Base-by-base conservation (phyloP, 2,113 vertebrate genomes). In the Xenotilapia leptura region DNA sequence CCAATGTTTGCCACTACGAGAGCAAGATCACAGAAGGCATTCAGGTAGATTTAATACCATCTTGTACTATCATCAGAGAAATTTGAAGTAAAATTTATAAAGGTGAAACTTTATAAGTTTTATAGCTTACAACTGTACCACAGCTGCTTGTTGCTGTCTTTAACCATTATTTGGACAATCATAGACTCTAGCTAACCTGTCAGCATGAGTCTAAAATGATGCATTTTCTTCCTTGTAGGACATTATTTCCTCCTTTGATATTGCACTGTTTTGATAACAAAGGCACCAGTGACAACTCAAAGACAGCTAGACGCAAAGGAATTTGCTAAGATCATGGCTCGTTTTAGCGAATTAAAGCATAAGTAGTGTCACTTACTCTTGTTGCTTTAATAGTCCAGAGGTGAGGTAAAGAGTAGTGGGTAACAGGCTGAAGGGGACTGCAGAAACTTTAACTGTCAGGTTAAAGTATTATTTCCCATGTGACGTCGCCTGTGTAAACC, bases 1-100 rank as follows among this genome's bases (percentile, higher is more conserved):
- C 98, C 96, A 33, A 97, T 73, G 13, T 33, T 87, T 54, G 94
- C 96, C 96, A 96, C 96, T 96, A 88, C 40, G 75, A 86, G 19
- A 45, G 26, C 79, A 83, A 89, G 7, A 3, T 45, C 17, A 85
- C 77, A 79, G 26, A 31, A 77, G 26, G 17, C 17, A 36, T n/a
- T 47, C 6, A 9, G n/a, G 40, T 26, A 49, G 15, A 56, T 23
- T 47, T 31, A 14, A 47, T 65, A 23, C 45, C 15, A 79, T n/a
- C 3, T 26, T 47, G 7, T 13, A 56, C n/a, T 8, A 36, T 40
- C 68, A 23, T 15, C n/a, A 26, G 53, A 56, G 15, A 79, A 26
- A 53, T 36, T 2, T 40, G n/a, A 9, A 11, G 62, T 81, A 42
- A 70, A 23, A n/a, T 9, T 36, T 70, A 28, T 9, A 23, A 21